Evolutionary conservation across 2,888 invertebrate genomes (phyloP), one percentile per base, ranked within the genome.

Genomic region (Lepidocyrtinus sp.): DNA sequence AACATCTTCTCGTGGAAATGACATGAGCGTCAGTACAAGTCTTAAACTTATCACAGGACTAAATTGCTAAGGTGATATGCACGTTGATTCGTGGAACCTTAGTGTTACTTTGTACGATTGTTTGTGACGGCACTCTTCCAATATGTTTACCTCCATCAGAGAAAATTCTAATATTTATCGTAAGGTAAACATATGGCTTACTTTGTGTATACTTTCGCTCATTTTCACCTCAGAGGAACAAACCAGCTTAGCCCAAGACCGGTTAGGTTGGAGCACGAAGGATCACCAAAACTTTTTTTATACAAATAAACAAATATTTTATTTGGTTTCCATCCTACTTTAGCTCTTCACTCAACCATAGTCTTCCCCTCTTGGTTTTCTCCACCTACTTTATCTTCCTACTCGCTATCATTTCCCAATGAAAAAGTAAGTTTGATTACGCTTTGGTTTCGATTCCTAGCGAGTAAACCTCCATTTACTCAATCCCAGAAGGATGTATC

Each of bases 241-340:
- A 59, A 59, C 7, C 19, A 59, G 21, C 12, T 36, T 36, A 12
- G n/a, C n/a, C n/a, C n/a, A n/a, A n/a, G n/a, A n/a, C n/a, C n/a
- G n/a, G n/a, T n/a, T n/a, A 36, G 12, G 36, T 59, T 59, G 59
- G 22, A 59, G 22, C 21, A 2, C 59, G 59, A 59, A 21, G 19
- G 59, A 59, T 59, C 50, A 59, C 22, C 59, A 36, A 36, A 36
- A 36, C 5, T 36, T 21, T 59, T 59, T 59, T 59, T 61, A 68
- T 61, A 45, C 68, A 69, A 71, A 71, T 59, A 76, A 70, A 76
- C 76, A 76, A 76, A 76, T 76, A 76, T 76, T n/a, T 76, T 76
- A 70, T 70, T 76, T 76, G 76, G 76, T 71, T 76, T 76, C 50
- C 2, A 15, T 50, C n/a, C 50, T 50, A 7, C n/a, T 50, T 50